Base-by-base conservation (phyloP, 2,888 invertebrate genomes). In the Periphyllus acericola region DNA sequence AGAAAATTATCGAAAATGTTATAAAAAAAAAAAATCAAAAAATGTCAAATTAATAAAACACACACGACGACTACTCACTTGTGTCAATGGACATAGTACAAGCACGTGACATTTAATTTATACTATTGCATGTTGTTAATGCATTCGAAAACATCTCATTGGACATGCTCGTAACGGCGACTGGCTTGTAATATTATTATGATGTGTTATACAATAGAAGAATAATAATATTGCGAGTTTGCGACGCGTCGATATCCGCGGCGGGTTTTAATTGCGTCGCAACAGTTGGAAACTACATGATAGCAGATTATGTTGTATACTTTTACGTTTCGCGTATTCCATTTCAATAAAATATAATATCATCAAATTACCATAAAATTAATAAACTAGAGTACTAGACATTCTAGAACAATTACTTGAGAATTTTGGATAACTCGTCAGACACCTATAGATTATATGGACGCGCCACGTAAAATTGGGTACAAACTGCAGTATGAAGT, bases 31-130 rank as follows among this genome's bases (percentile, higher is more conserved):
- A 36, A 36, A 36, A 14, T 46, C 2, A 46, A 46, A 81, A 55
- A 66, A 40, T n/a, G 11, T 29, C 9, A 68, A 68, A 78, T 78
- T 32, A 34, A 76, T 78, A 85, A 85, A 85, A 85, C 66, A 17
- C 5, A 4, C 84, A 84, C 76, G 76, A 46, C 55, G 32, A 9
- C 32, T 29, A 52, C 52, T 29, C 21, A 46, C 71, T 40, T 2
- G 29, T 21, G 79, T 60, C 36, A 14, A 80, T 9, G 60, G 68
- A 40, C 55, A 55, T 60, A 25, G 46, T 71, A 19, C 11, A 2
- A 40, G 29, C 29, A 40, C 46, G 60, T 60, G 85, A 79, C 32
- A 74, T 60, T 36, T 29, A 29, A 71, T 71, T 71, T 32, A 60
- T 55, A 68, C 25, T 29, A 46, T 34, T 74, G 32, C 36, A 52